phyloP scores from a whole-genome alignment of 2,113 vertebrate species.

The Nannospalax galili region DNA sequence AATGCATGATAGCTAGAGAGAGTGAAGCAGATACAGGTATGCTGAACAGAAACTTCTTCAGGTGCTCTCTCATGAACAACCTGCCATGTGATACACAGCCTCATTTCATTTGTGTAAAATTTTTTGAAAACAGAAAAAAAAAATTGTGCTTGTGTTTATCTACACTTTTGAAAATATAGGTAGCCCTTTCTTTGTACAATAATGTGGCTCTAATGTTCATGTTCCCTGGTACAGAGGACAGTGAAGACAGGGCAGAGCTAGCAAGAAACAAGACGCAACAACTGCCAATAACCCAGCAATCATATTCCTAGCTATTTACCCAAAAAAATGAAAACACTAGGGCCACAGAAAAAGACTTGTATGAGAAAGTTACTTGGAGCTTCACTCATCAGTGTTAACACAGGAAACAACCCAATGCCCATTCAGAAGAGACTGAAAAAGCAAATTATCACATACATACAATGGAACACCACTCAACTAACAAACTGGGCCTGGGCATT shows the following conservation, averaged over 20 bases:
- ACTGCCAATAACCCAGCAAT: neutral
- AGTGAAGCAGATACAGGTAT: too few relatives aligned
- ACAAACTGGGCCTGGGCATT: neutral
- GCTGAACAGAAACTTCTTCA: neutral
- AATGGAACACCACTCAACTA: neutral
- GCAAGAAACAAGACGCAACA: neutral
- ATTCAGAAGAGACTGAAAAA: neutral
- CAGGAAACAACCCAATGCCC: neutral
- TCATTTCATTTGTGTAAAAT: constrained; percentile 19
- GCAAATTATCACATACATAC: neutral
- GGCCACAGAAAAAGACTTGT: constrained; percentile 21
- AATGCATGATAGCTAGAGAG: too few relatives aligned
- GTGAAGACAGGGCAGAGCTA: neutral
- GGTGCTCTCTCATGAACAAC: neutral
- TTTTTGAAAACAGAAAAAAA: constrained; percentile 17
- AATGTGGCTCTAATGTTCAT: neutral
- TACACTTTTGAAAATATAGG: neutral
- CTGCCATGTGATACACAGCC: neutral
- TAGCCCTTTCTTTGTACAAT: neutral
- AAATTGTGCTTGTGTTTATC: neutral
- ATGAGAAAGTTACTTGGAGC: neutral
- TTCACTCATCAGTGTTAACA: neutral
- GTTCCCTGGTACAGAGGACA: neutral
- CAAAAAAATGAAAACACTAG: constrained; percentile 21
- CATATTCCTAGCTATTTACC: neutral